Conservation (phyloP, 2,888 invertebrate genomes). For the Eupsilia transversa region DNA sequence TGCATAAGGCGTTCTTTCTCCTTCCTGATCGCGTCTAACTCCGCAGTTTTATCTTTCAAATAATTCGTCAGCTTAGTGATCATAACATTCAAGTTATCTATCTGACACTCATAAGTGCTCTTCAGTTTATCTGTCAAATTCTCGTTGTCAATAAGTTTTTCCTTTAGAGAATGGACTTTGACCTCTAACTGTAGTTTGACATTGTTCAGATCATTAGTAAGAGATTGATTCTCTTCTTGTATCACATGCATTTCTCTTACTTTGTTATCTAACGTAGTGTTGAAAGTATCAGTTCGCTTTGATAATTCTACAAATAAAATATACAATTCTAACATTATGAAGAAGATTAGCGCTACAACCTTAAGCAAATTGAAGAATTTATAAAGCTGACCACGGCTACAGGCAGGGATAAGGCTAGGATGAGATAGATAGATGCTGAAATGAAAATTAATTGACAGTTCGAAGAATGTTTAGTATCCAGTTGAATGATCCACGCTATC, state of each 20-base stretch:
- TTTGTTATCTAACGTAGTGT: constrained; percentile 70
- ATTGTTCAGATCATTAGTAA: constrained; percentile 76
- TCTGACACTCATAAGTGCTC: constrained; percentile 79
- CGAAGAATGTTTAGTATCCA: constrained; percentile 44
- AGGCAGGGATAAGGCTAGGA: constrained; percentile 24
- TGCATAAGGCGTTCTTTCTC: constrained; percentile 76
- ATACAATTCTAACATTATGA: constrained; percentile 40
- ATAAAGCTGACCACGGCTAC: constrained; percentile 6
- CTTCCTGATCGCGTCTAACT: constrained; percentile 74
- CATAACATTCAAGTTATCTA: constrained; percentile 81
- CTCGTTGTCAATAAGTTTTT: constrained; percentile 80
- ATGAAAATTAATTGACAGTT: constrained; percentile 26
- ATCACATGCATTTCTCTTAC: constrained; percentile 72
- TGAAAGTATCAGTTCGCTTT: constrained; percentile 71
- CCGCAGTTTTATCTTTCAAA: constrained; percentile 79
- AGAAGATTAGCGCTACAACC: constrained; percentile 1
- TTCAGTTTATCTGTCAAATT: constrained; percentile 80
- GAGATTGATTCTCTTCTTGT: constrained; percentile 75
- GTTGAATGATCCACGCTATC: constrained; percentile 23
- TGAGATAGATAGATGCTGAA: constrained; percentile 16
- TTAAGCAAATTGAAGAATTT: constrained; percentile 13
- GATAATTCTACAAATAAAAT: constrained; percentile 73
- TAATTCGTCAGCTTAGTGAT: constrained; percentile 78
- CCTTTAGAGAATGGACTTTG: constrained; percentile 81
- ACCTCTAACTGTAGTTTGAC: constrained; percentile 79